phyloP scores from a whole-genome alignment of 92 coral and sea anemone species.

The Pocillopora grandis region DNA sequence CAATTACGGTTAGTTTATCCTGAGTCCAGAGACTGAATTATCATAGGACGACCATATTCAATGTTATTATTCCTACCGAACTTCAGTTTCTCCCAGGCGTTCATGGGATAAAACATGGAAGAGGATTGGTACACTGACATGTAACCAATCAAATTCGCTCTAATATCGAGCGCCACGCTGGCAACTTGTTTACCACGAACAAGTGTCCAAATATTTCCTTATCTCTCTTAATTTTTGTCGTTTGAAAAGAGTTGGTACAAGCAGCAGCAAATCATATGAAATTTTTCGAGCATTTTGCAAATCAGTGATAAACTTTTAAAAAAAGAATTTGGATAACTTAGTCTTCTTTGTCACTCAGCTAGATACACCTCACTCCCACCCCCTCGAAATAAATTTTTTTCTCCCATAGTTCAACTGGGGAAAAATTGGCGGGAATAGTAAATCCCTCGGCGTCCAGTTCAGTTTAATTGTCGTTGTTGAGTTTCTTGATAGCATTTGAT shows the following conservation, averaged over 20 bases:
- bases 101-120: slow-evolving; percentile 5
- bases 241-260: not conserved
- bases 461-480: not conserved
- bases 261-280: not conserved
- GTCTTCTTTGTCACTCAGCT: not conserved
- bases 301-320: not conserved
- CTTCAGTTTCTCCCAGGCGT: slow-evolving; percentile 19
- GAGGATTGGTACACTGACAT: slow-evolving; percentile 14
- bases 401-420: slow-evolving; percentile 36
- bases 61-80: not conserved
- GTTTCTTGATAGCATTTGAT: not conserved
- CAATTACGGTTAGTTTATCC: not conserved
- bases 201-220: not conserved
- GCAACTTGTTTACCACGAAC: slow-evolving; percentile 27
- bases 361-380: not conserved
- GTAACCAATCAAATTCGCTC: slow-evolving; percentile 29
- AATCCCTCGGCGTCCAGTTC: slow-evolving; percentile 45
- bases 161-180: slow-evolving; percentile 53
- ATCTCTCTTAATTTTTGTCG: slow-evolving; percentile 10
- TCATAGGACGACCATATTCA: not conserved
- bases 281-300: not conserved
- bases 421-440: slow-evolving; percentile 58
- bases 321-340: not conserved
- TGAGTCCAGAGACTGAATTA: not conserved
- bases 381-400: not conserved